Evolutionary conservation across 2,888 invertebrate genomes (phyloP), one percentile per base, ranked within the genome.

Genomic region (Anaspis maculata): DNA sequence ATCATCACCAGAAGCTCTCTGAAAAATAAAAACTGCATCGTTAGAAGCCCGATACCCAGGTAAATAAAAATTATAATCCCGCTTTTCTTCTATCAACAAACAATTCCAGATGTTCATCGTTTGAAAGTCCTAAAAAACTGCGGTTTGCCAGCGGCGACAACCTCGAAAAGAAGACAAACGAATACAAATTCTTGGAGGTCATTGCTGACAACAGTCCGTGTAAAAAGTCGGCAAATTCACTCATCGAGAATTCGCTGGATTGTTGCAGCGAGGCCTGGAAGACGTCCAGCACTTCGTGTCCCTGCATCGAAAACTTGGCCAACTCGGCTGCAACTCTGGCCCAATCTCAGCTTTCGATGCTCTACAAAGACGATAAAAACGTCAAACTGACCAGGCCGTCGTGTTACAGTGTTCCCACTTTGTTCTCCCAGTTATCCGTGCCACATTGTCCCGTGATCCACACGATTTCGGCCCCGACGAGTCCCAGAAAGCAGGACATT

Each of bases 121-220:
- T 84, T 52, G 87, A 88, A 62, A 87, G 87, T 41, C 86, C 87
- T 29, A 88, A 88, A 61, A 79, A 83, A 49, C 65, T 88, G 37
- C 71, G 88, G 39, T 88, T 49, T 21, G 49, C 49, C 12, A 46
- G 45, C 24, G 49, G 44, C 4, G 49, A 51, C 15, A 51, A 48
- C 15, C 39, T 50, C 14, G 48, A 51, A 27, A 62, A 69, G 31
- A 71, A 70, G 45, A 71, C 69, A 42, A 71, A 71, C 51, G 69
- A 69, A 46, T 64, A 68, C 3, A 70, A 55, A 29, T 46, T 59
- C 2, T 49, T 71, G 4, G 67, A 79, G 65, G 72, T 74, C 6
- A 73, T 76, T 15, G 68, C 69, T 9, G 79, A 79, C 38, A 69
- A 69, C 32, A 72, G 77, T 34, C 68, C 74, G 1, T 68, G 68